Evolutionary conservation across 2,888 invertebrate genomes (phyloP), one percentile per base, ranked within the genome.

Genomic region (Thalpophila matura): DNA sequence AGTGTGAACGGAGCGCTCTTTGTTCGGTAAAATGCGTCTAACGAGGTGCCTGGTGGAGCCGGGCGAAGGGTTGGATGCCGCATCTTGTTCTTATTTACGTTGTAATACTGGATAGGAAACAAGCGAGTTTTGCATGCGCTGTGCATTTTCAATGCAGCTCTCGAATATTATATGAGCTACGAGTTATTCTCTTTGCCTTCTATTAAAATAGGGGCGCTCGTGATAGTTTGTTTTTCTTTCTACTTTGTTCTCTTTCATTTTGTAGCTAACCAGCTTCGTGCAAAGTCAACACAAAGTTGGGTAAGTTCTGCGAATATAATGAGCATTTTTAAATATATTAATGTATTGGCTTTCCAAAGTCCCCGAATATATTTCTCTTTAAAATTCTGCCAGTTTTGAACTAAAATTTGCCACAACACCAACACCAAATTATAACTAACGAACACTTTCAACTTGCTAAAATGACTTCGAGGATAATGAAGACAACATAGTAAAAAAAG

Each of bases 11-110:
- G 62, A 72, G 64, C 74, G 50, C 71, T 62, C 81, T 86, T 87
- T 86, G 83, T 83, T 77, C 60, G 46, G 69, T 70, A 70, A 79
- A 86, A 86, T 77, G 79, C 73, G 58, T 80, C 82, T 85, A 87
- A 87, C 84, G 74, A 85, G 82, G 64, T 64, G 69, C 74, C 69
- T 71, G 49, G 59, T 62, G 43, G 42, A 74, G 73, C 54, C 50
- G 73, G 56, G 62, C 67, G 62, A 65, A 76, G 67, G 77, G 77
- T 77, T 78, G 65, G 72, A 81, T 64, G 67, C 68, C 64, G 73
- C 68, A 74, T 79, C 80, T 78, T 80, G 78, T 74, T 77, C 66
- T 63, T 76, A 79, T 84, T 79, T 82, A 74, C 76, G 60, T 57
- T 65, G 72, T 82, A 77, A 79, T 76, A 56, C 61, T 16, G 42